Percentiles rank a stretch among this genome's conserved stretches.
Conservation (phyloP, 1,140 invertebrate genomes). For the Lamellibrachia luymesi region DNA sequence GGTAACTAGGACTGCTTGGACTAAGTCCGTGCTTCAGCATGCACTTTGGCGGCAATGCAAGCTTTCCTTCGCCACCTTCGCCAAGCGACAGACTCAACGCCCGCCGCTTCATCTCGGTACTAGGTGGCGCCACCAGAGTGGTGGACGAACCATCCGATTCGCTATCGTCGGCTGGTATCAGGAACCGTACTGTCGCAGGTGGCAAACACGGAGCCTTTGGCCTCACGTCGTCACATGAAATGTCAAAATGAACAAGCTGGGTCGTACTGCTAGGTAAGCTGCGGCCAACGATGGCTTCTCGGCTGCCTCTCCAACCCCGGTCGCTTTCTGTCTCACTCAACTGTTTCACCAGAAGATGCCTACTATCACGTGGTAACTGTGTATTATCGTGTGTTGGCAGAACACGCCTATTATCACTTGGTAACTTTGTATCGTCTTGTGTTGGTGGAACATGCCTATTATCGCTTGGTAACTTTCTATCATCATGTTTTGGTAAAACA, state of each 20-base stretch:
- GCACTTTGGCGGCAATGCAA: constrained; percentile 3
- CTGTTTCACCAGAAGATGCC: neutral
- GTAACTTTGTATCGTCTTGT: neutral
- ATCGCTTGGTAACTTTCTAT: neutral
- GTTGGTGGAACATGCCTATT: neutral
- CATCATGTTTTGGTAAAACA: neutral
- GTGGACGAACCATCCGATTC: neutral
- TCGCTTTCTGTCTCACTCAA: neutral
- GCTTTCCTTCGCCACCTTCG: neutral
- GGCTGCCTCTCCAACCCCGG: neutral
- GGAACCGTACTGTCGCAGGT: neutral
- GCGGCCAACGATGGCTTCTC: neutral
- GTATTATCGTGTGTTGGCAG: neutral
- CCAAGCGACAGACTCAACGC: neutral
- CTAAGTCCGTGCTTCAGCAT: constrained; percentile 19
- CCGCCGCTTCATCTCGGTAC: neutral
- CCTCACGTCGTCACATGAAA: neutral
- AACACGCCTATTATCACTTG: neutral
- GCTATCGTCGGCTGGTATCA: neutral
- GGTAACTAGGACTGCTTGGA: constrained; percentile 28
- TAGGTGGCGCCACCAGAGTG: neutral
- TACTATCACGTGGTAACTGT: neutral
- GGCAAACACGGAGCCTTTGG: neutral
- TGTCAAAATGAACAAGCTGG: neutral
- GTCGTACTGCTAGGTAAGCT: neutral